phyloP scores from a whole-genome alignment of 2,888 invertebrate species.

The Tortricodes alternella region DNA sequence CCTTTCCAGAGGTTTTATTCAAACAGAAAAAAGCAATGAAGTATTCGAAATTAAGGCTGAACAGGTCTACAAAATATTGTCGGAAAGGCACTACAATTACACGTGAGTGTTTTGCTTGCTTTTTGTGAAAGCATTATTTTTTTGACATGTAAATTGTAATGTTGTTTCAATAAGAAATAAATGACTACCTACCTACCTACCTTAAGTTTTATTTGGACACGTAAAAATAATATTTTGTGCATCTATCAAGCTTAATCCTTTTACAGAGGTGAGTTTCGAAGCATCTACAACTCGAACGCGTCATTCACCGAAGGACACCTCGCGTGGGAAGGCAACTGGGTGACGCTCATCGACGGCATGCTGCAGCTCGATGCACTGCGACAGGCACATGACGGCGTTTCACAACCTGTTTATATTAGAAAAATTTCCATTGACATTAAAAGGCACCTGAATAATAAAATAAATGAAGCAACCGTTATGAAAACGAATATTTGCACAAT shows the following conservation, averaged over 20 bases:
- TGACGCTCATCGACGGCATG: conserved; percentile 90
- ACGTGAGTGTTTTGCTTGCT: conserved; percentile 43
- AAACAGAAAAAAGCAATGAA: conserved; percentile 23
- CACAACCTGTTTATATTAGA: conserved; percentile 80
- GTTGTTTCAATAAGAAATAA: too few species aligned
- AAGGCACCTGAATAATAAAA: conserved; percentile 35
- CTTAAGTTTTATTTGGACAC: background rate
- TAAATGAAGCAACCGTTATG: background rate
- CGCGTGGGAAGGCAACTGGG: conserved; percentile 90
- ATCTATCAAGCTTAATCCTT: background rate
- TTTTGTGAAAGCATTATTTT: too few species aligned
- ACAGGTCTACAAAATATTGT: conserved; percentile 49
- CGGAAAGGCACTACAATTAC: conserved; percentile 47
- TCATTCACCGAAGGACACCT: conserved; percentile 57
- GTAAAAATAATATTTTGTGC: too few species aligned
- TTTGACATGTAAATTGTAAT: too few species aligned
- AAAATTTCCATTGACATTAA: conserved; percentile 46
- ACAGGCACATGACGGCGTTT: conserved; percentile 81
- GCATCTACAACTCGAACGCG: conserved; percentile 45
- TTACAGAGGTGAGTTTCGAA: conserved; percentile 52
- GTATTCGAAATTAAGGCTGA: conserved; percentile 19
- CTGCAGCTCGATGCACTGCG: conserved; percentile 89
- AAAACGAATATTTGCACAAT: conserved; percentile 11
- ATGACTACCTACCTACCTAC: too few species aligned
- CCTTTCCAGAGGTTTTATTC: conserved; percentile 35